phyloP scores from a whole-genome alignment of 2,113 vertebrate genomes.

The Porphyrio hochstetteri region DNA sequence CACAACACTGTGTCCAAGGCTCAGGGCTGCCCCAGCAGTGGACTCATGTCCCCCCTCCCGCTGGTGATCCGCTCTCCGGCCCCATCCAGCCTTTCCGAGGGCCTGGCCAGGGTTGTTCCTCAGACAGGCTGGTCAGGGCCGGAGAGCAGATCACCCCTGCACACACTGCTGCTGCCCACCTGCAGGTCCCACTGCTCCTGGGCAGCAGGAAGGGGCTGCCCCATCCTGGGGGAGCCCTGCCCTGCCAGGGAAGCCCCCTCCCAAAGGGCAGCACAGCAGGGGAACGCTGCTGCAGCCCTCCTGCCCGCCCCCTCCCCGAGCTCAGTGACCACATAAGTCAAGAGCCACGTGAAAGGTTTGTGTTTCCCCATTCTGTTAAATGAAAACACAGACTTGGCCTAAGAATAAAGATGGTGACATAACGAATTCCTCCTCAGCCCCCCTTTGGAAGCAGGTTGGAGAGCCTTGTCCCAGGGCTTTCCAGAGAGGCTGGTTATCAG shows the following conservation, averaged over 20 bases:
- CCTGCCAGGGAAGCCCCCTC: not conserved
- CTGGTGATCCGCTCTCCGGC: too few species aligned
- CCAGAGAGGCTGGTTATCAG: not conserved
- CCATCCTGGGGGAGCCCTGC: not conserved
- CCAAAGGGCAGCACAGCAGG: accelerated
- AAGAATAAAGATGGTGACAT: not conserved
- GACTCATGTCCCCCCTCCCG: not conserved
- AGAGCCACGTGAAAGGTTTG: accelerated
- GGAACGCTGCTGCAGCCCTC: not conserved
- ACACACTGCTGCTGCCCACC: not conserved
- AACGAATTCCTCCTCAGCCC: not conserved
- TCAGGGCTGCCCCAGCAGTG: accelerated
- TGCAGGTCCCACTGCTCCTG: not conserved
- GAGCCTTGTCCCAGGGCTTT: not conserved
- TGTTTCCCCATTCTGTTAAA: not conserved
- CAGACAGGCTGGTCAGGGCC: accelerated
- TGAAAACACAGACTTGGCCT: not conserved
- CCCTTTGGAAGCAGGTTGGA: accelerated
- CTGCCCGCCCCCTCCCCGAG: accelerated
- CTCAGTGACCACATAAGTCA: not conserved
- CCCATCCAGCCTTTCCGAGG: too few species aligned
- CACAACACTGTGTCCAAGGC: not conserved
- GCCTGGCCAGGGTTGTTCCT: not conserved
- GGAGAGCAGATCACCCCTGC: not conserved
- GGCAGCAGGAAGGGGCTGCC: accelerated